Percentiles rank a stretch among this genome's conserved stretches.
Evolutionary conservation across 2,113 vertebrate genomes (phyloP).

Genomic region (Lampris incognitus): DNA sequence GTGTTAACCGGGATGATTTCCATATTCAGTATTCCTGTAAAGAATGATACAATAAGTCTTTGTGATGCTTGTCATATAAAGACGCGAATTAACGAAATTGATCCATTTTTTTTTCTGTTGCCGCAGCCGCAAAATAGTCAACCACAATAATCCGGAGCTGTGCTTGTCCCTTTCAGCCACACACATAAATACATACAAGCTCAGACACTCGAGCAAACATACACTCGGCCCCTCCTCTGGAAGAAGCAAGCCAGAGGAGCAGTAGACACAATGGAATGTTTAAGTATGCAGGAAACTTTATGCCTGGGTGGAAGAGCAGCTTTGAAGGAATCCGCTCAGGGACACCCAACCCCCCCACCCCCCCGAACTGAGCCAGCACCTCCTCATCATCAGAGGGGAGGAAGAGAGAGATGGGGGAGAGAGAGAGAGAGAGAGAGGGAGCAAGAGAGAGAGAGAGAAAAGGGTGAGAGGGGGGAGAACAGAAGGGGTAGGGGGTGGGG

Average conservation of each 20-base stretch:
- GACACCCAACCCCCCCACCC: slow-evolving; percentile 77
- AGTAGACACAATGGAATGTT: slow-evolving; percentile 75
- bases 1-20: slow-evolving; percentile 33
- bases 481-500: neutral
- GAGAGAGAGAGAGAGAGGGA: slow-evolving; percentile 35
- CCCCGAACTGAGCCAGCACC: slow-evolving; percentile 76
- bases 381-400: slow-evolving; percentile 63
- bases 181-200: slow-evolving; percentile 15
- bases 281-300: slow-evolving; percentile 79
- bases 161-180: slow-evolving; percentile 9
- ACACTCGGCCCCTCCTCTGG: slow-evolving; percentile 34
- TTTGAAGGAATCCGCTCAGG: slow-evolving; percentile 81
- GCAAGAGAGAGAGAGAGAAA: neutral
- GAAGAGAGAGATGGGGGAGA: slow-evolving; percentile 13
- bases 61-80: slow-evolving; percentile 30
- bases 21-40: slow-evolving; percentile 27
- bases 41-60: slow-evolving; percentile 19
- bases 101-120: slow-evolving; percentile 41
- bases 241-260: slow-evolving; percentile 50
- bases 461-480: neutral
- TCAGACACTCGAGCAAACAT: slow-evolving; percentile 12
- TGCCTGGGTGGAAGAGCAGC: slow-evolving; percentile 74
- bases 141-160: slow-evolving; percentile 39
- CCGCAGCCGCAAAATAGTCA: slow-evolving; percentile 44
- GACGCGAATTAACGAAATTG: slow-evolving; percentile 35